These are phyloP conservation scores for Nipponacmea schrenckii DNA, from an alignment of 2,888 invertebrate genomes.

Conservation along the genomic window DNA sequence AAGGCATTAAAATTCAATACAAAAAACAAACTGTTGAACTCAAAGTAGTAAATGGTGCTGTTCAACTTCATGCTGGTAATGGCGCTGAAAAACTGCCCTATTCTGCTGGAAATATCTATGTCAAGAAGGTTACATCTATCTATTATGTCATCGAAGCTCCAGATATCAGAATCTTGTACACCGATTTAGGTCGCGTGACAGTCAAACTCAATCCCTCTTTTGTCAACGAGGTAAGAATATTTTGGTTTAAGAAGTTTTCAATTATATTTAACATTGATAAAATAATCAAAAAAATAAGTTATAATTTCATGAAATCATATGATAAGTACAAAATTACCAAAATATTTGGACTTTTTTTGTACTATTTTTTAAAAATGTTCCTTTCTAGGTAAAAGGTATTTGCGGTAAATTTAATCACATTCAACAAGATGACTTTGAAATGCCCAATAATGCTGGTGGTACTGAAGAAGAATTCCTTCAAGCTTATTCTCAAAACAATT, in stretches of 20 bases:
- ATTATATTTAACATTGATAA: too few relatives aligned
- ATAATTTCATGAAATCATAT: too few relatives aligned
- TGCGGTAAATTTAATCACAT: slow-evolving; percentile 90
- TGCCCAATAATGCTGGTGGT: background rate
- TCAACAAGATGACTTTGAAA: slow-evolving; percentile 82
- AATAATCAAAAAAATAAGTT: too few relatives aligned
- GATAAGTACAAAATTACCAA: too few relatives aligned
- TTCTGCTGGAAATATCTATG: slow-evolving; percentile 22
- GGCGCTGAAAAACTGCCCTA: slow-evolving; percentile 25
- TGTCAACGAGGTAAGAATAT: slow-evolving; percentile 29
- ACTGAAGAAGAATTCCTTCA: background rate
- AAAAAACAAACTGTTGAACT: background rate
- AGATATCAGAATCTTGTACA: slow-evolving; percentile 42
- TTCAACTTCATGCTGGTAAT: background rate
- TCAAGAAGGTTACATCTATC: slow-evolving; percentile 35
- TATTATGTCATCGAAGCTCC: slow-evolving; percentile 32
- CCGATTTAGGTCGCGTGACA: slow-evolving; percentile 38
- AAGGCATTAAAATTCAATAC: background rate
- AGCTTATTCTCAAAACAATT: background rate
- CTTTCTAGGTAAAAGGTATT: slow-evolving; percentile 71
- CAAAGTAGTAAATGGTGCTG: background rate
- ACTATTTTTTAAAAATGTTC: too few relatives aligned
- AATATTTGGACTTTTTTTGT: too few relatives aligned
- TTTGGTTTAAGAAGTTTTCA: too few relatives aligned
- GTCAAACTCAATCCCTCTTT: slow-evolving; percentile 41